Evolutionary conservation across 1,140 invertebrate species (phyloP).

Genomic region (Harpegnathos saltator): DNA sequence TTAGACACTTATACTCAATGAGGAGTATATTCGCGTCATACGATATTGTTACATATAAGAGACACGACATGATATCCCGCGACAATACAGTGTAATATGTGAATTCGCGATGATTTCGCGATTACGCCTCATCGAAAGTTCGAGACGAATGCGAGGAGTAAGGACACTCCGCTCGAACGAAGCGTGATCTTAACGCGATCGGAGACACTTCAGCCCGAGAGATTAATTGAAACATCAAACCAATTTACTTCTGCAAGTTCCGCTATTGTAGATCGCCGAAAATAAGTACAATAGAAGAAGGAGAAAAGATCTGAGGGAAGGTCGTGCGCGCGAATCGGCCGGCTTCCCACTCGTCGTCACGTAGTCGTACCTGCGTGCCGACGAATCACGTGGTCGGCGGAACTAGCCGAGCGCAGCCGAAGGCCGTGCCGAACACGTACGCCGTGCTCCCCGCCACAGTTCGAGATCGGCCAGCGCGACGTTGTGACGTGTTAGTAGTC

Average conservation of each 20-base stretch:
- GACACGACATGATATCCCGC: too few species aligned
- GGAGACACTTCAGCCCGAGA: not conserved
- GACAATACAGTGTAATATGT: too few species aligned
- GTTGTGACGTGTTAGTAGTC: conserved; percentile 76
- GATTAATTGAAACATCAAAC: not conserved
- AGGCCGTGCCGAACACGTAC: conserved; percentile 74
- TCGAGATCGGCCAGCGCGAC: conserved; percentile 83
- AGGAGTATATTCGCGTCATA: too few species aligned
- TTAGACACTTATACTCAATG: too few species aligned
- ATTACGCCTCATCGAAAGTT: too few species aligned
- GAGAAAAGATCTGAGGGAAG: conserved; percentile 10
- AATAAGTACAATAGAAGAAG: not conserved
- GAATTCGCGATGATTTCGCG: too few species aligned
- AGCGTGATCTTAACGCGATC: too few species aligned
- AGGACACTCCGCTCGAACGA: too few species aligned
- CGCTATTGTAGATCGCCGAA: not conserved
- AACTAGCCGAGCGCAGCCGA: conserved; percentile 72
- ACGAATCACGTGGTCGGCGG: conserved; percentile 70
- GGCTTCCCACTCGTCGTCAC: conserved; percentile 65
- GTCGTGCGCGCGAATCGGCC: conserved; percentile 68
- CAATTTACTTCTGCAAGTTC: conserved; percentile 17
- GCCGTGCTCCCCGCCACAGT: conserved; percentile 81
- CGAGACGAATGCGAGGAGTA: too few species aligned
- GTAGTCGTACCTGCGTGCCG: conserved; percentile 72
- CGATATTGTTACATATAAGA: too few species aligned